Evolutionary conservation across 2,888 invertebrate genomes (phyloP), one percentile per base, ranked within the genome.

Genomic region (Drosophila melanocephala): DNA sequence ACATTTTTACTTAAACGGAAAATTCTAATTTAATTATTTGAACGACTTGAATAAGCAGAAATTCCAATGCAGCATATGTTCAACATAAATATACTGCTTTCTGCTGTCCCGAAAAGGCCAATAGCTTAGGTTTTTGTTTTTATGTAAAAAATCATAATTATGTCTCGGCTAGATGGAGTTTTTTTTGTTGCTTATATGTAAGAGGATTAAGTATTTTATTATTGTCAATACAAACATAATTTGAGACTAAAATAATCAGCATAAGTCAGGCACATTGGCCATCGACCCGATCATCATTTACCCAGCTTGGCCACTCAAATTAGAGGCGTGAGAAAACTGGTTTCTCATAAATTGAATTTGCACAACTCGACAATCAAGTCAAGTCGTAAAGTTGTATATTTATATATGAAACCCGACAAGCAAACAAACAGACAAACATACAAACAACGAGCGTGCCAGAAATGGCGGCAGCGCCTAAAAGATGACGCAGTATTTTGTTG

Each of bases 341-440:
- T 78, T 85, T 83, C 79, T 64, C 87, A 85, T 87, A 85, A 87
- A 87, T 85, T 85, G 77, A 83, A 85, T 85, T 87, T 84, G 75
- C 77, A 77, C 80, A 83, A 83, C 76, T 76, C 81, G 77, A 69
- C 80, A 83, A 84, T 83, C 83, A 83, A 79, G 79, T 74, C 79
- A 87, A 85, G 73, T 79, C 85, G 64, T 83, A 85, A 85, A 84
- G 77, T 84, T 83, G 76, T 32, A 47, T 37, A 50, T 44, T 59
- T 28, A 60, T 10, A 61, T 7, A 33, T 22, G 42, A 26, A 61
- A 35, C 39, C 47, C 47, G 47, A 47, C 22, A 26, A 22, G 14
- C 47, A 47, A 47, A 47, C 47, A 26, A 47, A 47, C 47, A 47
- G 26, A 47, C 47, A 47, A 22, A 74, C 74, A 72, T 57, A 71